Evolutionary conservation across 1,140 invertebrate species (phyloP), one percentile per base, ranked within the genome.

Genomic region (Pemphigus obesinymphae): DNA sequence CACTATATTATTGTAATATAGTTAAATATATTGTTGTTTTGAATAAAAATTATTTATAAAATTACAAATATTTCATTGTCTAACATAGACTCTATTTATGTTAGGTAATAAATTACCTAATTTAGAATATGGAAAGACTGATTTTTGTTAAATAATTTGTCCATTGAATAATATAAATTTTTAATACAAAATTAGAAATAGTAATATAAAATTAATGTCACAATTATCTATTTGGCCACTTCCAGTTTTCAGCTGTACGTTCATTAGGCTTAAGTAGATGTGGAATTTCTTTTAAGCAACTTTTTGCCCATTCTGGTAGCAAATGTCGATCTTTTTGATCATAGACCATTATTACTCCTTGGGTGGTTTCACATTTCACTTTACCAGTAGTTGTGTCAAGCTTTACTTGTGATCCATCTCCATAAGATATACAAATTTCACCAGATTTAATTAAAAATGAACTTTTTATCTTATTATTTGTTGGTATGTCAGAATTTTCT

Each of bases 101-200:
- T 34, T 80, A 80, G 76, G 29, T 80, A 76, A 80, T 61, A 29
- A n/a, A 63, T 45, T 80, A 80, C 55, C 76, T 80, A 80, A 63
- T 26, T 26, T 23, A 29, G 55, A 61, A 63, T 40, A 58, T 6
- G 50, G 73, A 76, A n/a, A 76, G 73, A 76, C 45, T 29, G 34
- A 37, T 55, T 23, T 55, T 40, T 58, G 1, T 2, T 78, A 78
- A 55, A 78, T 78, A 78, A 76, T 55, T 76, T 15, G 31, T 76
- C 50, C n/a, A 76, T 76, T 78, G 29, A 61, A 78, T 34, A 55
- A 76, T 55, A 76, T 40, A 43, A 45, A 61, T 80, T 15, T 43
- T 80, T 61, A 78, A 58, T 78, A 80, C 37, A 80, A 80, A 76
- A 45, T 80, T 45, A 80, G 3, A 63, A 80, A 63, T 63, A 40